phyloP scores from a whole-genome alignment of 2,797 vertebrate species.

The Protosalanx chinensis region DNA sequence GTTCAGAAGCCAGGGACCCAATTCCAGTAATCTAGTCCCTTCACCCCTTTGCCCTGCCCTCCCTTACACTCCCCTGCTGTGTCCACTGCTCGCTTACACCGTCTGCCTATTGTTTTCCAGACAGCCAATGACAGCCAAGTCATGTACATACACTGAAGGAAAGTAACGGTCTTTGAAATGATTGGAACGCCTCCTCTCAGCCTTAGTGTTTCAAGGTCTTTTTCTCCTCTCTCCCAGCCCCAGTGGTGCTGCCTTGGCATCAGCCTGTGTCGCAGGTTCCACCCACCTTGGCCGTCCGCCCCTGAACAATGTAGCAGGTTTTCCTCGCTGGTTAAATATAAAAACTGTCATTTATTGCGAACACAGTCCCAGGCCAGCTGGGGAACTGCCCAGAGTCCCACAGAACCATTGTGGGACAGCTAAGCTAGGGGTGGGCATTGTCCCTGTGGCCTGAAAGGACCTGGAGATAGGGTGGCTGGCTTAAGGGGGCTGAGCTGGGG shows the following conservation, averaged over 20 bases:
- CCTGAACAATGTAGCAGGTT: constrained; percentile 50
- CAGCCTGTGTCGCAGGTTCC: constrained; percentile 10
- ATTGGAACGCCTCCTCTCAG: constrained; percentile 14
- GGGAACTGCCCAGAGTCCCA: constrained; percentile 62
- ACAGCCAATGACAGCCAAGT: constrained; percentile 32
- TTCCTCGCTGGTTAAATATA: constrained; percentile 77
- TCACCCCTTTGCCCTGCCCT: constrained; percentile 14
- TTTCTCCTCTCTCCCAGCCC: constrained; percentile 35
- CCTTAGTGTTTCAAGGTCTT: constrained; percentile 6
- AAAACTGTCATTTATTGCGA: constrained; percentile 70
- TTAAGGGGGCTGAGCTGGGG: constrained; percentile 63
- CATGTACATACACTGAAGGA: background rate
- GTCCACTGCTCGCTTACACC: constrained; percentile 47
- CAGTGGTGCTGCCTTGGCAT: constrained; percentile 53
- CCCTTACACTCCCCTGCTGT: constrained; percentile 66
- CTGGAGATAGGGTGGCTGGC: constrained; percentile 57
- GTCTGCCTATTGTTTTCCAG: constrained; percentile 38
- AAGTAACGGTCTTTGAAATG: background rate
- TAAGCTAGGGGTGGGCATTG: constrained; percentile 52
- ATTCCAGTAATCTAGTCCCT: constrained; percentile 70
- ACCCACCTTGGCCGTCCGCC: background rate
- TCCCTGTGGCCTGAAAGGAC: constrained; percentile 69
- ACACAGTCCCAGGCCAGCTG: constrained; percentile 41
- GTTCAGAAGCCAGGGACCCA: constrained; percentile 75
- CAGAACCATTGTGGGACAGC: constrained; percentile 67